These are phyloP conservation scores for Petaurus breviceps DNA, from an alignment of 2,113 vertebrate species.

Conservation along the genomic window DNA sequence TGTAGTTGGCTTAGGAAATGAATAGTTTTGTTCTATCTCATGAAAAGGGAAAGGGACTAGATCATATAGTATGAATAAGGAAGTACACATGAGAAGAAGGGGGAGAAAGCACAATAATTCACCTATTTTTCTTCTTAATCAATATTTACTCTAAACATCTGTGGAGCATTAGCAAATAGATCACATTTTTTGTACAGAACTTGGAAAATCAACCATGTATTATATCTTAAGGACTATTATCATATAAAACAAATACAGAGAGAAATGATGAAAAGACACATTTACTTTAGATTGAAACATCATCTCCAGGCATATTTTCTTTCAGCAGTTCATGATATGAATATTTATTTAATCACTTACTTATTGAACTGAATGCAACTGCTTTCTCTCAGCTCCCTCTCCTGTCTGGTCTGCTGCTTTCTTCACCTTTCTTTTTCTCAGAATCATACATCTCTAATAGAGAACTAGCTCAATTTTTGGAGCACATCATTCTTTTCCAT, in stretches of 20 bases:
- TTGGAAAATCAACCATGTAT: not conserved
- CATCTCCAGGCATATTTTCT: slow-evolving; percentile 7
- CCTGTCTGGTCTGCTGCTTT: slow-evolving; percentile 42
- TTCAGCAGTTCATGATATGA: slow-evolving; percentile 12
- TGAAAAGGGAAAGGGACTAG: not conserved
- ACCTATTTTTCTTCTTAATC: slow-evolving; percentile 35
- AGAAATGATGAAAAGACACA: slow-evolving; percentile 43
- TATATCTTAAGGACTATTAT: slow-evolving; percentile 26
- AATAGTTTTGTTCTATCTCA: not conserved
- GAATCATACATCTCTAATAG: not conserved
- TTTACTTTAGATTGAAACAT: slow-evolving; percentile 56
- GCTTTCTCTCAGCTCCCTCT: slow-evolving; percentile 62
- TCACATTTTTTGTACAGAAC: slow-evolving; percentile 18
- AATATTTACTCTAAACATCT: slow-evolving; percentile 11
- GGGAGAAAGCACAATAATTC: not conserved
- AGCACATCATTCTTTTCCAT: not conserved
- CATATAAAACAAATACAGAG: slow-evolving; percentile 25
- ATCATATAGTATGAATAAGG: not conserved
- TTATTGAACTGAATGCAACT: slow-evolving; percentile 16
- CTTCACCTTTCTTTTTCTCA: slow-evolving; percentile 18
- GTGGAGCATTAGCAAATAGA: not conserved
- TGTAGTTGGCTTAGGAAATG: slow-evolving; percentile 26
- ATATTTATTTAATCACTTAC: slow-evolving; percentile 51
- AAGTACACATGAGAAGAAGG: slow-evolving; percentile 2
- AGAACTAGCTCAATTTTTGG: not conserved